These are phyloP conservation scores for Caenorhabditis zanzibari DNA, from an alignment of 2,888 invertebrate genomes.

Conservation along the genomic window DNA sequence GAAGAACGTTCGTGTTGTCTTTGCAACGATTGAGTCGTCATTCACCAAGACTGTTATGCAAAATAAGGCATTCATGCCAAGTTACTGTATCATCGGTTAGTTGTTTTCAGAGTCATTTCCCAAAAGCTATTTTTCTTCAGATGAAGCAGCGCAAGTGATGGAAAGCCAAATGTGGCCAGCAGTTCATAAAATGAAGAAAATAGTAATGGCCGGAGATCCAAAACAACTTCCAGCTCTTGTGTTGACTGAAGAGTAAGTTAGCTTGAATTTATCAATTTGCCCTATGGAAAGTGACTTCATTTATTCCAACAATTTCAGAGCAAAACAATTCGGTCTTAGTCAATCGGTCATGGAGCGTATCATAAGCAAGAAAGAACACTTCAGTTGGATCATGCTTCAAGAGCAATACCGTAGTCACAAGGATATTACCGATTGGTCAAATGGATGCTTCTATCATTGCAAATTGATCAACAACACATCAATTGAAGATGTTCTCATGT, in stretches of 20 bases:
- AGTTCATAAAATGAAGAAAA: neutral
- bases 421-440: constrained; percentile 24
- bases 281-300: too few species aligned
- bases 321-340: neutral
- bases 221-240: constrained; percentile 33
- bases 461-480: neutral
- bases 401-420: constrained; percentile 33
- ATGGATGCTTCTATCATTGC: constrained; percentile 23
- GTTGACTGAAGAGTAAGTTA: neutral
- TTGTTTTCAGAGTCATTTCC: neutral
- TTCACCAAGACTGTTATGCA: neutral
- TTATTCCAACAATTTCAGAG: neutral
- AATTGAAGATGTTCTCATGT: neutral
- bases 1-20: neutral
- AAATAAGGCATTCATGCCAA: neutral
- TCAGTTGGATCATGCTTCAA: constrained; percentile 37
- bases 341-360: constrained; percentile 30
- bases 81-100: neutral
- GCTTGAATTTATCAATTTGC: neutral
- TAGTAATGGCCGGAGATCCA: constrained; percentile 53
- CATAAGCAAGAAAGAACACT: constrained; percentile 13
- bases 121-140: neutral
- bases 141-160: constrained; percentile 51
- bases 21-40: constrained; percentile 5
- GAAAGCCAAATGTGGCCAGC: constrained; percentile 37